Percentiles rank a stretch among this genome's conserved stretches.
These are phyloP conservation scores for Ormyrus thymus DNA, from an alignment of 2,888 invertebrate species.

Conservation along the genomic window DNA sequence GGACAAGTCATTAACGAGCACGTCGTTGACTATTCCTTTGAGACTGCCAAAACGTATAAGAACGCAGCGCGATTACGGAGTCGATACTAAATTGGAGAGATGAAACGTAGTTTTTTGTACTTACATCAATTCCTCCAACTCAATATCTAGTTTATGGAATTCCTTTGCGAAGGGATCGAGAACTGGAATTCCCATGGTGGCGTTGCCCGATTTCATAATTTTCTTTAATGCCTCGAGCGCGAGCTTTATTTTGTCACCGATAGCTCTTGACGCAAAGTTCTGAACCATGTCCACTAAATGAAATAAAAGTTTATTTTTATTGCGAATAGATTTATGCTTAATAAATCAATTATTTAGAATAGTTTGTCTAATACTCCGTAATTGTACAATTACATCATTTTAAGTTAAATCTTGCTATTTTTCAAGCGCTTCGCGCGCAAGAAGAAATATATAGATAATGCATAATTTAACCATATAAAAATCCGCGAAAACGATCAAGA, in stretches of 20 bases:
- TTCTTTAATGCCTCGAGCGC: constrained; percentile 58
- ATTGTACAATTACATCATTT: no score
- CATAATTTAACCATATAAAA: no score
- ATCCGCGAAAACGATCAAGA: no score
- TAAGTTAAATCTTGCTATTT: no score
- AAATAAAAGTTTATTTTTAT: constrained; percentile 1
- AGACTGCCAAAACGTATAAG: neutral
- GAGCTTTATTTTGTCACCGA: constrained; percentile 22
- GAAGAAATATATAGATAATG: no score
- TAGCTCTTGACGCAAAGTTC: neutral
- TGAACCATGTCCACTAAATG: neutral
- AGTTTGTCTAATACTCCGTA: no score
- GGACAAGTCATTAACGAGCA: constrained; percentile 44
- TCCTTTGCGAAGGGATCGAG: constrained; percentile 61
- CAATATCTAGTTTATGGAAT: constrained; percentile 21
- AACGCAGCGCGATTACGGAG: neutral
- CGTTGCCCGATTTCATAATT: constrained; percentile 57
- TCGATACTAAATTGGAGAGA: neutral
- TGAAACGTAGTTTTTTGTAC: neutral
- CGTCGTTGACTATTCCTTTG: constrained; percentile 29
- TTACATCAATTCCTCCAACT: constrained; percentile 12
- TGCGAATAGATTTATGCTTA: neutral
- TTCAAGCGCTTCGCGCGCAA: no score
- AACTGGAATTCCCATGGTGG: constrained; percentile 59
- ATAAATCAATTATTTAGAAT: neutral